phyloP scores from a whole-genome alignment of 64 coral and sea anemone species.

The Porites australiensis region DNA sequence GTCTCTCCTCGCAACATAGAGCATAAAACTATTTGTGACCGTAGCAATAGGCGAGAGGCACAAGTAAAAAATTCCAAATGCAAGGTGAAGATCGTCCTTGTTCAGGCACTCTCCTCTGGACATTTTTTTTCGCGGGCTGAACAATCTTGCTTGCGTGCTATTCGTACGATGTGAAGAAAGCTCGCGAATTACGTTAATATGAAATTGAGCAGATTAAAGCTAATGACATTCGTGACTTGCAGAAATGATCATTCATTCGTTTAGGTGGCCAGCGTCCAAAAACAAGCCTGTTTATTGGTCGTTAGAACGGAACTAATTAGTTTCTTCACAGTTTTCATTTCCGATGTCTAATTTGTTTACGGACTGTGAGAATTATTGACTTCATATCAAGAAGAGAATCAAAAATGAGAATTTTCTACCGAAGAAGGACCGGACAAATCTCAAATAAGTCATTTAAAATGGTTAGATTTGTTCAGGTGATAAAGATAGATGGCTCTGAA shows the following conservation, averaged over 20 bases:
- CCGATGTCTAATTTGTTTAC: background rate
- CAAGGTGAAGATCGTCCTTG: background rate
- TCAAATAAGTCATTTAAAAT: too few relatives aligned
- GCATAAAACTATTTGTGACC: background rate
- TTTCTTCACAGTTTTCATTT: background rate
- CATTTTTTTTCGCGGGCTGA: background rate
- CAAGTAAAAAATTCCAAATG: slow-evolving; percentile 13
- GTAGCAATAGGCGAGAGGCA: background rate
- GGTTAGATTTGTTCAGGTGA: too few relatives aligned
- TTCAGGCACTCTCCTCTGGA: background rate
- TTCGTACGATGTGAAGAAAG: too few relatives aligned
- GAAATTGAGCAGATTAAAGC: background rate
- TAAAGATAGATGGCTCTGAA: too few relatives aligned
- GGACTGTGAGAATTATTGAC: too few relatives aligned
- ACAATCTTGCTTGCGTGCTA: background rate
- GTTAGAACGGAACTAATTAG: background rate
- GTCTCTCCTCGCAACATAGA: slow-evolving; percentile 17
- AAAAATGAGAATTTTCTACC: too few relatives aligned
- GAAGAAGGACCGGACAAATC: too few relatives aligned
- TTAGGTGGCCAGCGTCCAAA: background rate
- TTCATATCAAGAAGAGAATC: too few relatives aligned
- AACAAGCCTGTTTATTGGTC: background rate
- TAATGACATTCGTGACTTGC: background rate
- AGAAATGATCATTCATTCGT: background rate
- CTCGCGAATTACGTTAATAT: background rate